A percentile compares a stretch with the other conserved stretches of the same genome.
Evolutionary conservation across 2,113 vertebrate genomes (phyloP).

Genomic region (Petroica traversi): DNA sequence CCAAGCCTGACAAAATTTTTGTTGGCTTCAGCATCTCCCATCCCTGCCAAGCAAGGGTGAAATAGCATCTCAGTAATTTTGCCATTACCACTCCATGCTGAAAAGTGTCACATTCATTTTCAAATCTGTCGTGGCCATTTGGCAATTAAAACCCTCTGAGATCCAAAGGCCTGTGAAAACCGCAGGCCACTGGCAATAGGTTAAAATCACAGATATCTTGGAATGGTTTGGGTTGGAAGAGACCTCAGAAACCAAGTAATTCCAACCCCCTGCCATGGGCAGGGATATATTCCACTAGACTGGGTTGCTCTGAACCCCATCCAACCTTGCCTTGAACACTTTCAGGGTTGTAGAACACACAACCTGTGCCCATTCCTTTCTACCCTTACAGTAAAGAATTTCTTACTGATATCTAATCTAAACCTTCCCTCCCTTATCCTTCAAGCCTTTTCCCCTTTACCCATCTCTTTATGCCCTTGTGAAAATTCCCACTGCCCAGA

Average conservation of each 20-base stretch:
- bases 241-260: background rate
- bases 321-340: background rate
- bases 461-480: background rate
- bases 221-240: background rate
- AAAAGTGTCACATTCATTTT: background rate
- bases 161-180: background rate
- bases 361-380: background rate
- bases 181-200: rapidly evolving
- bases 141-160: background rate
- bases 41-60: conserved; percentile 11
- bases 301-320: background rate
- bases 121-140: background rate
- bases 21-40: background rate
- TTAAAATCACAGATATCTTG: rapidly evolving
- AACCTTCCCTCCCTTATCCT: background rate
- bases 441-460: background rate
- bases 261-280: background rate
- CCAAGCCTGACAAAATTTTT: background rate
- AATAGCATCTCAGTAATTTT: background rate
- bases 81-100: background rate
- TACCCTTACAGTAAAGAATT: background rate
- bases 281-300: background rate
- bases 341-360: background rate
- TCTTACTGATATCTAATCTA: background rate
- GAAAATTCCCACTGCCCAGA: background rate